phyloP scores from a whole-genome alignment of 2,888 invertebrate species.

The Graphium colonna region DNA sequence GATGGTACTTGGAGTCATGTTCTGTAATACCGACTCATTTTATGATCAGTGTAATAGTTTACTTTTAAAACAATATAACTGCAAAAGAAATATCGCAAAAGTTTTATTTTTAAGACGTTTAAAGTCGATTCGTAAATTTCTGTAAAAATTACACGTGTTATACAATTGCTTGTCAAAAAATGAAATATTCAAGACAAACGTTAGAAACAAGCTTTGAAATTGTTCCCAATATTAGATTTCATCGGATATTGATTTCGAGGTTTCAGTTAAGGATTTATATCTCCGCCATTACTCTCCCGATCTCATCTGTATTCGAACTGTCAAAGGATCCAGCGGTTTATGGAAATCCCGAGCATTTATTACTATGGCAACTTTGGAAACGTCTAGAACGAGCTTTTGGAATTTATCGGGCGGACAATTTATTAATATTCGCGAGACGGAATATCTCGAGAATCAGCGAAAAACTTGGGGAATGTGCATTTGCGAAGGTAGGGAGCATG shows the following conservation, averaged over 20 bases:
- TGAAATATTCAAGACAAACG: too few species aligned
- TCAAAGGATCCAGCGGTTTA: conserved; percentile 56
- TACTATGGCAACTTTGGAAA: conserved; percentile 47
- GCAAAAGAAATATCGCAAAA: too few species aligned
- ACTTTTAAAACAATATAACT: too few species aligned
- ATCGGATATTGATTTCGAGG: conserved; percentile 29
- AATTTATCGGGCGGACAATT: conserved; percentile 51
- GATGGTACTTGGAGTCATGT: too few species aligned
- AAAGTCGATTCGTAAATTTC: too few species aligned
- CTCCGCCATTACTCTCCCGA: conserved; percentile 39
- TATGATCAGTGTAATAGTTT: too few species aligned
- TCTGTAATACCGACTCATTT: too few species aligned
- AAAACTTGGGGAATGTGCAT: conserved; percentile 26
- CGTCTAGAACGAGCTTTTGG: conserved; percentile 34
- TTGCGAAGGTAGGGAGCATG: conserved; percentile 37
- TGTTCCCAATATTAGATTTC: conserved; percentile 8
- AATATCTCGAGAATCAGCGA: conserved; percentile 31
- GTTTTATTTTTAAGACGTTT: too few species aligned
- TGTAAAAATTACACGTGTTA: too few species aligned
- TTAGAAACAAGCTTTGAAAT: too few species aligned
- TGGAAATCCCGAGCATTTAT: conserved; percentile 61
- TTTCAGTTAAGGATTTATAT: conserved; percentile 55
- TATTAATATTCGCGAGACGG: conserved; percentile 49
- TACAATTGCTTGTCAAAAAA: too few species aligned
- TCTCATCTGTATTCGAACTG: conserved; percentile 58